Evolutionary conservation across 2,888 invertebrate species (phyloP).

Genomic region (Syritta pipiens): DNA sequence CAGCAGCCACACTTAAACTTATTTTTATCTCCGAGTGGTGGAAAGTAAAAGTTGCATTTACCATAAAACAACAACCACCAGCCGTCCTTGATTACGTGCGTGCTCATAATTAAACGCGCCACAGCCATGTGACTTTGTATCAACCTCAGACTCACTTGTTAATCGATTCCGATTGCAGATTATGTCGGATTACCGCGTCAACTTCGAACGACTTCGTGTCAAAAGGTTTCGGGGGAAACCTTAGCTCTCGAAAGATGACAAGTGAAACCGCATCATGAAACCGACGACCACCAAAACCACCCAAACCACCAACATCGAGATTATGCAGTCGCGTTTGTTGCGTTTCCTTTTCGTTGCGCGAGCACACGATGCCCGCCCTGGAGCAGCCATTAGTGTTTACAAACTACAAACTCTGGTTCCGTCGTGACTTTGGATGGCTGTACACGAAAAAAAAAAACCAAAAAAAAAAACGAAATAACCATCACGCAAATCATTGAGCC

Average conservation of each 20-base stretch:
- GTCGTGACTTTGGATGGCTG: constrained; percentile 55
- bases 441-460: background rate
- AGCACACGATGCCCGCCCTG: constrained; percentile 37
- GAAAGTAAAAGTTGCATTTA: background rate
- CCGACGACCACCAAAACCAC: constrained; percentile 30
- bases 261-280: constrained; percentile 59
- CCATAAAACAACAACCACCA: background rate
- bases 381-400: constrained; percentile 51
- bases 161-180: too few relatives aligned
- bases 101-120: too few relatives aligned
- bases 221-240: too few relatives aligned
- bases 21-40: too few relatives aligned
- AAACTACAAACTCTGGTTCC: constrained; percentile 57
- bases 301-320: constrained; percentile 23
- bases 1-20: too few relatives aligned
- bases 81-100: background rate
- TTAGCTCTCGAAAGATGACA: constrained; percentile 39
- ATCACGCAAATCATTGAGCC: too few relatives aligned
- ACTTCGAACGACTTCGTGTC: too few relatives aligned
- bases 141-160: too few relatives aligned
- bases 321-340: constrained; percentile 27
- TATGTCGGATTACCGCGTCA: constrained; percentile 40
- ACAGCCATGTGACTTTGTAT: too few relatives aligned
- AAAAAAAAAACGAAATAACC: background rate
- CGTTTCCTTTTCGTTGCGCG: constrained; percentile 2